These are phyloP conservation scores for Ptychodera flava DNA, from an alignment of 35 echinoderm and acorn worm genomes.

Conservation along the genomic window DNA sequence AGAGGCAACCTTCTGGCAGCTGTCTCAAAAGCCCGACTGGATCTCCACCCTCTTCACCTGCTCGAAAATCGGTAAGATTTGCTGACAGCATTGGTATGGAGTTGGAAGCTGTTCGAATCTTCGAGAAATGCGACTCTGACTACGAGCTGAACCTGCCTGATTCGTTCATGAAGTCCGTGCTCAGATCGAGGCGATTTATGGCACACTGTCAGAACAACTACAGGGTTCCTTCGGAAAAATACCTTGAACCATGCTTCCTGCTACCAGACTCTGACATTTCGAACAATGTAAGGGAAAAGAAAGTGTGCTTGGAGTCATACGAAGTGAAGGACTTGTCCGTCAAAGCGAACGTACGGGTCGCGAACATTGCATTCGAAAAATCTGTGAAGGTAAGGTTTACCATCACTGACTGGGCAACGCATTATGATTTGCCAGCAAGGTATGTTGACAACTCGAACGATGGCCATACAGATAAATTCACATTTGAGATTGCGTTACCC, in stretches of 20 bases:
- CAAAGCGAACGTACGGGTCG: neutral
- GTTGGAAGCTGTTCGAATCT: neutral
- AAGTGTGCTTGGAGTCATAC: neutral
- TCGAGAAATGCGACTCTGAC: neutral
- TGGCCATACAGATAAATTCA: neutral
- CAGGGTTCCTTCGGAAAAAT: neutral
- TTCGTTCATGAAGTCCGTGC: neutral
- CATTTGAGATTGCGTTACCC: neutral
- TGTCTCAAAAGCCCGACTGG: neutral
- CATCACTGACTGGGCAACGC: neutral
- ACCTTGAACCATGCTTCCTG: neutral
- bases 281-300: neutral
- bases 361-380: neutral
- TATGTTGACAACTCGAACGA: neutral
- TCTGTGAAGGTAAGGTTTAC: neutral
- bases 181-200: neutral
- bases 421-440: neutral
- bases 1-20: neutral
- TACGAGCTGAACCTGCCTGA: neutral
- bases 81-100: neutral
- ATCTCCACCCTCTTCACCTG: neutral
- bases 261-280: neutral
- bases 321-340: neutral
- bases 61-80: neutral
- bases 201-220: neutral